Evolutionary conservation across 2,113 vertebrate genomes (phyloP), one percentile per base, ranked within the genome.

Genomic region (Rhinolophus sinicus): DNA sequence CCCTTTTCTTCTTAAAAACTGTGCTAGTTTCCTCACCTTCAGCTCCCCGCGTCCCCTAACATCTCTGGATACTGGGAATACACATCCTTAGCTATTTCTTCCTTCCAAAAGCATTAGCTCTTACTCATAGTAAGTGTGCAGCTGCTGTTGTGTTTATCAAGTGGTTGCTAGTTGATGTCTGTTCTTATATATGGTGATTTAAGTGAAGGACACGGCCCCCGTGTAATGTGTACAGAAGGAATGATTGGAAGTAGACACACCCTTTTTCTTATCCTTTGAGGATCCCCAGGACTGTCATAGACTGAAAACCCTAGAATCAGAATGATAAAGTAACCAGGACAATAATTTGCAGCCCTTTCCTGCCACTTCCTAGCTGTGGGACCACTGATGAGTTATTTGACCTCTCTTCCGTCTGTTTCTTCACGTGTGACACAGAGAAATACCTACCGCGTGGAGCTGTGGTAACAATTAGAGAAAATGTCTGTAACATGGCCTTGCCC

Each of bases 1-100:
- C 52, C 28, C 22, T 2, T 88, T 56, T 67, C n/a, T 40, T 73
- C n/a, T 92, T 73, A 24, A 97, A 89, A 91, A n/a, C 73, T 60
- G 1, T 69, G 30, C 47, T 88, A 3, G 21, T 77, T 75, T 56
- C 47, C 65, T 94, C 19, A 35, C 44, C 4, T 11, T 69, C 11
- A 4, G 22, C 10, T 9, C 8, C 30, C 4, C 33, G 1, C 12
- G 10, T 44, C 26, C 69, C 9, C 58, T 81, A 38, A 56, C 35
- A 22, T 85, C 73, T 70, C 35, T 15, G 38, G 44, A 76, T 69
- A 10, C 38, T 67, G 16, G 44, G 13, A 70, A 50, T 8, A 21
- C 15, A 72, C 33, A 88, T 84, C 65, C 16, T 47, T 30, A 70
- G 52, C 58, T 33, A 4, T 47, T 87, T 81, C 22, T 89, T 54